Conservation (phyloP, 2,888 invertebrate genomes). For the Mystacides longicornis region DNA sequence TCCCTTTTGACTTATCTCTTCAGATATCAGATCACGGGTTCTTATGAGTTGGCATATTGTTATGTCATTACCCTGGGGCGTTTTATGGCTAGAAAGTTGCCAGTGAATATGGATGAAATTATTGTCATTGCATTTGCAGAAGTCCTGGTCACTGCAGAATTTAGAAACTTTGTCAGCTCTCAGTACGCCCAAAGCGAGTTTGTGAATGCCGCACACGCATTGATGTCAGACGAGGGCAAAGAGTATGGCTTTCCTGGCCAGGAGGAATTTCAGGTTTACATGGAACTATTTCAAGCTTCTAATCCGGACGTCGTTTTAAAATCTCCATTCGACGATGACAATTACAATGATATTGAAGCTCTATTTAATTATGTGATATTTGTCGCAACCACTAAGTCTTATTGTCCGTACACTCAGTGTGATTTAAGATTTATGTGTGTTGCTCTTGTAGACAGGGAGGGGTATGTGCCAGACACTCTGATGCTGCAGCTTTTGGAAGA, state of each 20-base stretch:
- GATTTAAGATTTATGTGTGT: not conserved
- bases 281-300: not conserved
- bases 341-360: not conserved
- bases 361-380: not conserved
- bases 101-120: not conserved
- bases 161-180: not conserved
- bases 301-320: too few species aligned
- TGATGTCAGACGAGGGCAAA: not conserved
- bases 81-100: not conserved
- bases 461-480: not conserved
- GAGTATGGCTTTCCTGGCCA: not conserved
- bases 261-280: not conserved
- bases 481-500: not conserved
- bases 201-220: not conserved
- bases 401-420: not conserved
- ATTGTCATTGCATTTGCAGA: not conserved
- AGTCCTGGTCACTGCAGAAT: not conserved
- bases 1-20: not conserved
- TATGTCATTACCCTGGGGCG: not conserved
- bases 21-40: not conserved
- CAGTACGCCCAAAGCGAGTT: not conserved
- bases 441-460: not conserved
- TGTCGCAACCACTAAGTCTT: not conserved
- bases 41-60: not conserved
- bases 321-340: not conserved